Evolutionary conservation across 2,888 invertebrate genomes (phyloP).

Genomic region (Athripsodes cinereus): DNA sequence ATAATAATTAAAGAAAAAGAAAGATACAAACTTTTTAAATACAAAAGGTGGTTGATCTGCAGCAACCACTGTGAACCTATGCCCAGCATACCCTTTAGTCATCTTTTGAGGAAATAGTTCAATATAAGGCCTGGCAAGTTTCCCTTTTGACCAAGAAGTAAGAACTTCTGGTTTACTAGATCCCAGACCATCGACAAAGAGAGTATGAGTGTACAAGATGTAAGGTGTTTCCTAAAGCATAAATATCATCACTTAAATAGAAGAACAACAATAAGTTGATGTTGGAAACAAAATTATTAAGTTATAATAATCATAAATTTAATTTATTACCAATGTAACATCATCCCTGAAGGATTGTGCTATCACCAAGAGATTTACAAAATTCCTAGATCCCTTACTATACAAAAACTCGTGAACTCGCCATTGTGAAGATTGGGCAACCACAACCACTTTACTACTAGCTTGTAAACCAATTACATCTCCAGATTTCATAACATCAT

Average conservation of each 20-base stretch:
- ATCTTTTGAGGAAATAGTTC: conserved; percentile 67
- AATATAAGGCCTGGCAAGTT: conserved; percentile 54
- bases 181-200: conserved; percentile 69
- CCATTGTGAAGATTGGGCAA: conserved; percentile 70
- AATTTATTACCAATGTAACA: conserved; percentile 40
- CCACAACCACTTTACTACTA: conserved; percentile 57
- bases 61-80: conserved; percentile 63
- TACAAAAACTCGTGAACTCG: conserved; percentile 64
- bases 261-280: no score
- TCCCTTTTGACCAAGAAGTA: conserved; percentile 64
- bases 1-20: no score
- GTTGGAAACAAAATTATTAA: no score
- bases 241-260: background rate
- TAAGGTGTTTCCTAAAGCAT: conserved; percentile 58
- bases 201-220: conserved; percentile 67
- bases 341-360: conserved; percentile 58
- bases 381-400: conserved; percentile 54
- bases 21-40: conserved; percentile 51
- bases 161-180: conserved; percentile 60
- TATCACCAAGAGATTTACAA: conserved; percentile 65
- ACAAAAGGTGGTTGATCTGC: conserved; percentile 70
- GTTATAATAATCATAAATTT: background rate
- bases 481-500: conserved; percentile 54
- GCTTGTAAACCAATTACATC: conserved; percentile 57
- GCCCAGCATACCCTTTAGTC: conserved; percentile 63